A percentile compares a stretch with the other conserved stretches of the same genome.
Conservation (phyloP, 2,888 invertebrate genomes). For the Bellardia pandia region DNA sequence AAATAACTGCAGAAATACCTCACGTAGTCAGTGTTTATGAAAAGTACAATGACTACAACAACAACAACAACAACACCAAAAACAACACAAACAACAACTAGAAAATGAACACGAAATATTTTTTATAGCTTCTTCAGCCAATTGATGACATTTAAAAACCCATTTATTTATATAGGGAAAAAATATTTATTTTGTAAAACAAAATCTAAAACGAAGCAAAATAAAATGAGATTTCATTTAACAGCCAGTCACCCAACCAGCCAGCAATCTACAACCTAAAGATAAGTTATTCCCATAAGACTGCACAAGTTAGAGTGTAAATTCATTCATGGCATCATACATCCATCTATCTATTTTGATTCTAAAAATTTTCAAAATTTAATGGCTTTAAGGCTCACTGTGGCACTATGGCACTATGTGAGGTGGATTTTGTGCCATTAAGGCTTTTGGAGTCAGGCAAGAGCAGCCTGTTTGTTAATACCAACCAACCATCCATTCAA, state of each 20-base stretch:
- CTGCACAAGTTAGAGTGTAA: conserved; percentile 31
- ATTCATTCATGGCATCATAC: conserved; percentile 41
- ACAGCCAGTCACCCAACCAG: conserved; percentile 11
- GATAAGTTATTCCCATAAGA: conserved; percentile 70
- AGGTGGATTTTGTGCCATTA: conserved; percentile 12
- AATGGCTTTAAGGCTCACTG: conserved; percentile 52
- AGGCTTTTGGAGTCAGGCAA: conserved; percentile 10
- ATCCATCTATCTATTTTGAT: conserved; percentile 7
- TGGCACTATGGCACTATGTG: conserved; percentile 37
- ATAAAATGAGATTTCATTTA: conserved; percentile 60
- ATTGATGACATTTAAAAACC: conserved; percentile 72
- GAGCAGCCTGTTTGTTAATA: conserved; percentile 41
- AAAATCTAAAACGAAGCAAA: conserved; percentile 16
- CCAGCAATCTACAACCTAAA: conserved; percentile 28
- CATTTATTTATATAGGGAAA: conserved; percentile 68
- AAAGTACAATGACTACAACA: conserved; percentile 36
- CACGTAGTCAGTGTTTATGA: conserved; percentile 42
- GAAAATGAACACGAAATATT: conserved; percentile 67
- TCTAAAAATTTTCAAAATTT: conserved; percentile 22
- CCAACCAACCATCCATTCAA: conserved; percentile 15
- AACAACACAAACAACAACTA: neutral
- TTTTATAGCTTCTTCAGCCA: conserved; percentile 70
- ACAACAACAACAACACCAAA: neutral
- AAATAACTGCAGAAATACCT: conserved; percentile 30
- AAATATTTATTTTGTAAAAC: conserved; percentile 53